phyloP scores from a whole-genome alignment of 2,888 invertebrate genomes.

The Eristalis tenax region DNA sequence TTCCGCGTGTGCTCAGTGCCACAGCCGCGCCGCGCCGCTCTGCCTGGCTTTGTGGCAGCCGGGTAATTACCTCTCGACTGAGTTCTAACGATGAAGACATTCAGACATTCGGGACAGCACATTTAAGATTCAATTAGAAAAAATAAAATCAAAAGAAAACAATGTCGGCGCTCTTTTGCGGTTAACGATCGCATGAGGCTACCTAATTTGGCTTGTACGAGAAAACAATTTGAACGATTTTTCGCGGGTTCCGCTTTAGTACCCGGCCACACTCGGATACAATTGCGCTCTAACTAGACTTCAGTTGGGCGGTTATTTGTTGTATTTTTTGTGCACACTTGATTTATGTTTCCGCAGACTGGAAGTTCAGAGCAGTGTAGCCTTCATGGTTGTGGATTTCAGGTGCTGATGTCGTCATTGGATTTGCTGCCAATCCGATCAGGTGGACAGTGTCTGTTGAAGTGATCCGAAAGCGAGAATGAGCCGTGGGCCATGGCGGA shows the following conservation, averaged over 20 bases:
- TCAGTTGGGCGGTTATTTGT: not conserved
- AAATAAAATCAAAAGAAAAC: not conserved
- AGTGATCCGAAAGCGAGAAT: not conserved
- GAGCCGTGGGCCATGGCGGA: not conserved
- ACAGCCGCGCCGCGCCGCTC: too few species aligned
- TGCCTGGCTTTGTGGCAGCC: not conserved
- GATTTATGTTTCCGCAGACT: slow-evolving; percentile 9
- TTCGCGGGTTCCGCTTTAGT: not conserved
- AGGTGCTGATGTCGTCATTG: slow-evolving; percentile 41
- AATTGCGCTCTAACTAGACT: slow-evolving; percentile 25
- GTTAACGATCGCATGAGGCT: slow-evolving; percentile 38
- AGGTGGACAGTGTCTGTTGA: not conserved
- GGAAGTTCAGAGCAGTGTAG: slow-evolving; percentile 25
- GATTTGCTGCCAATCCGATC: not conserved
- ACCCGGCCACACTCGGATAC: not conserved
- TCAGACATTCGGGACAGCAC: not conserved
- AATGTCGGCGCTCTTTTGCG: slow-evolving; percentile 23
- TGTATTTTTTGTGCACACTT: not conserved
- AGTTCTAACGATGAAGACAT: slow-evolving; percentile 34
- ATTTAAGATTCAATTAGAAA: not conserved
- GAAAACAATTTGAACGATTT: slow-evolving; percentile 14
- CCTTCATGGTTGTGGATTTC: slow-evolving; percentile 55
- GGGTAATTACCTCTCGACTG: slow-evolving; percentile 45
- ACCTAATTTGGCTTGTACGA: slow-evolving; percentile 21
- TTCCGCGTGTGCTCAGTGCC: slow-evolving; percentile 13